Evolutionary conservation across 1,140 invertebrate species (phyloP), one percentile per base, ranked within the genome.

Genomic region (Panagrolaimus sp.): DNA sequence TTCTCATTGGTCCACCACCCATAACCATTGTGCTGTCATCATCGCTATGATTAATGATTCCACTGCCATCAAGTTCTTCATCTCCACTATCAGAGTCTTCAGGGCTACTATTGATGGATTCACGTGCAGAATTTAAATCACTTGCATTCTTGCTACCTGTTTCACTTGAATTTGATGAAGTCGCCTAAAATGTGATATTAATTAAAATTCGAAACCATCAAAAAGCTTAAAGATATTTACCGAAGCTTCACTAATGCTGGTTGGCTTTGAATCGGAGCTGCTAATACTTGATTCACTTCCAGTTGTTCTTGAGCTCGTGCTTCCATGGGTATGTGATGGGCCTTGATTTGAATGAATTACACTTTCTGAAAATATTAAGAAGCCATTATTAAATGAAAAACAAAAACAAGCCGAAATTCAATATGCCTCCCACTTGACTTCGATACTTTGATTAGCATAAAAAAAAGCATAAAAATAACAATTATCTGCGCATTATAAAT

Each of bases 11-110:
- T 20, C 51, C 51, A 20, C 9, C 20, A 5, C 20, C 9, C 20
- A 20, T 57, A 27, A 20, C 27, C 20, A 57, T 20, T 11, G 20
- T 57, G 51, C 8, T 57, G 51, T 57, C 51, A 20, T 57, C 51
- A 27, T 57, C 51, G n/a, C 51, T 57, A 11, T 57, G 51, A 57
- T 57, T 14, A 20, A 57, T 57, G 51, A 20, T 27, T 27, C 20
- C 27, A 27, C 27, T 57, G 20, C 51, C 51, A 27, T 57, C 51
- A 11, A 57, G 20, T 20, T 57, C 51, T 25, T 57, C 51, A 57
- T 27, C 51, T 13, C 51, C 51, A 16, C 51, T 57, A 27, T 57
- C 51, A 16, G 20, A 25, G 20, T 25, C 5, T 25, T 27, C 27
- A 14, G 51, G 51, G n/a, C 51, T 57, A 7, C 31, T 38, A 38